Percentiles rank a stretch among this genome's conserved stretches.
These are phyloP conservation scores for Amphilophus citrinellus DNA, from an alignment of 2,113 vertebrate species.

Conservation along the genomic window DNA sequence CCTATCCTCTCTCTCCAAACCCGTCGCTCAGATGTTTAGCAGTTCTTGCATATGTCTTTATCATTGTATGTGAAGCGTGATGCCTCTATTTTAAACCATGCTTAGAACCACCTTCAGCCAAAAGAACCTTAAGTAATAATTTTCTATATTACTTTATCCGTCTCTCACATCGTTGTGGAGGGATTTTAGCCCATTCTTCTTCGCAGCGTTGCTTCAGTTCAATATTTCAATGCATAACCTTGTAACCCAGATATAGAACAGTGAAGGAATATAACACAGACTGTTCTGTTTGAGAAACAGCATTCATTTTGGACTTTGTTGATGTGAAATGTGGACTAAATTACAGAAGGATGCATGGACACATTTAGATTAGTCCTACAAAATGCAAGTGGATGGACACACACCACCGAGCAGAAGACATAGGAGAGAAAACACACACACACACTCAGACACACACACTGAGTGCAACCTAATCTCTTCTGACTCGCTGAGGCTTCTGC, in stretches of 20 bases:
- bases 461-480: constrained; percentile 38
- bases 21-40: background rate
- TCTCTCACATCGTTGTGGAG: too few species aligned
- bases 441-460: background rate
- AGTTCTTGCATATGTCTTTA: background rate
- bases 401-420: constrained; percentile 42
- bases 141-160: background rate
- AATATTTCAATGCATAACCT: background rate
- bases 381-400: constrained; percentile 16
- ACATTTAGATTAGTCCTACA: constrained; percentile 29
- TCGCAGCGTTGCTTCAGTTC: background rate
- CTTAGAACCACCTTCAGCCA: background rate
- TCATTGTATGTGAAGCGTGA: background rate
- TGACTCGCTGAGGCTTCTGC: constrained; percentile 38
- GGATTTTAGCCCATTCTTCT: background rate
- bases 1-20: background rate
- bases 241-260: background rate
- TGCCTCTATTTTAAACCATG: background rate
- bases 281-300: background rate
- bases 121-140: background rate
- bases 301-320: background rate
- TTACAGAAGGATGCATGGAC: constrained; percentile 5
- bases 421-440: background rate
- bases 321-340: background rate
- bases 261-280: background rate